Conservation (phyloP, 1,140 invertebrate genomes). For the Leguminivora glycinivorella region DNA sequence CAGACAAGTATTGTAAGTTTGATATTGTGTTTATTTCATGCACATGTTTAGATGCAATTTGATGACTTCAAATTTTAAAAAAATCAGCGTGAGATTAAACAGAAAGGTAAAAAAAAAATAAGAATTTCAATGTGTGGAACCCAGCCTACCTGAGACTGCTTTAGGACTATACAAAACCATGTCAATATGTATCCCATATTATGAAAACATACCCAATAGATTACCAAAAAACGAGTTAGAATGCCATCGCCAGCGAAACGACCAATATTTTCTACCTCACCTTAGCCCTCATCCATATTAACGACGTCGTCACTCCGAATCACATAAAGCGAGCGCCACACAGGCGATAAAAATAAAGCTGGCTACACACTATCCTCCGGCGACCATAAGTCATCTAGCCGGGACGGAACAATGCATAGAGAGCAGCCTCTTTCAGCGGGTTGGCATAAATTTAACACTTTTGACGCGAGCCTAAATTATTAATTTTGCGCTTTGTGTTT, state of each 20-base stretch:
- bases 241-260: not conserved
- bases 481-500: constrained; percentile 14
- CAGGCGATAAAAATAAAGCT: constrained; percentile 20
- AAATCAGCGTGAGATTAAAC: no score
- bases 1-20: no score
- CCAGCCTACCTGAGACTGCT: no score
- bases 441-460: constrained; percentile 22
- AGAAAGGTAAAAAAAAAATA: no score
- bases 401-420: constrained; percentile 31
- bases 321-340: constrained; percentile 26
- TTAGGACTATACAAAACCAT: no score
- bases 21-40: no score
- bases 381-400: constrained; percentile 28
- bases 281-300: constrained; percentile 24
- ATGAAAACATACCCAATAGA: not conserved
- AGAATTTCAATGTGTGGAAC: no score
- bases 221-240: not conserved
- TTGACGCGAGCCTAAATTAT: constrained; percentile 20
- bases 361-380: constrained; percentile 13
- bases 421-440: constrained; percentile 24
- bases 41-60: no score
- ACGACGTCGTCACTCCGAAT: constrained; percentile 17
- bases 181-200: no score
- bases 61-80: no score
- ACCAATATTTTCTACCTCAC: constrained; percentile 5